These are phyloP conservation scores for Brachymystax lenok DNA, from an alignment of 2,797 vertebrate genomes.

Conservation along the genomic window DNA sequence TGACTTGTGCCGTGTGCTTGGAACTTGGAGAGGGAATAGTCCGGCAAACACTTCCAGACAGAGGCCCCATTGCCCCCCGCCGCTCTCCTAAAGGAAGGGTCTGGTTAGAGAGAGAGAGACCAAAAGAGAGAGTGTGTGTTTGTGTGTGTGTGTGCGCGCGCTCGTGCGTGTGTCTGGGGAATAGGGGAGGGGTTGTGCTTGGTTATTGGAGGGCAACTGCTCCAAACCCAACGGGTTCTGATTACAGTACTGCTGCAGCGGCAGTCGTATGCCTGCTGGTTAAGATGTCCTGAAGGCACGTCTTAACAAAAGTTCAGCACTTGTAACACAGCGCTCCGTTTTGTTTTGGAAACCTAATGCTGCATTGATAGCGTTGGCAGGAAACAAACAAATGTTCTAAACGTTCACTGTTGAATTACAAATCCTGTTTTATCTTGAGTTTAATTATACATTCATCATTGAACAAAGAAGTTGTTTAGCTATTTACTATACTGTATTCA, in stretches of 20 bases:
- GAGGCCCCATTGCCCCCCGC: background rate
- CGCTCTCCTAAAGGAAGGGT: background rate
- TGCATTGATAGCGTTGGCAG: background rate
- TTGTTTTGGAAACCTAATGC: background rate
- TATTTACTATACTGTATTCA: too few species aligned
- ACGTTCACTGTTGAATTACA: too few species aligned
- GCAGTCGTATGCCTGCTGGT: background rate
- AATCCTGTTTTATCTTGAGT: too few species aligned
- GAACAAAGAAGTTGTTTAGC: too few species aligned
- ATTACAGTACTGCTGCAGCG: background rate
- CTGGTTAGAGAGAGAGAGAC: background rate
- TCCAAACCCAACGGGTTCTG: background rate
- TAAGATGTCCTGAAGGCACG: background rate
- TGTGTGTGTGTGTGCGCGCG: too few species aligned
- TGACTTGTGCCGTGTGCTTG: constrained; percentile 34
- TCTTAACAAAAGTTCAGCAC: background rate
- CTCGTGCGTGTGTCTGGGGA: too few species aligned
- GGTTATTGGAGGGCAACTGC: background rate
- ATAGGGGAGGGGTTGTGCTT: too few species aligned
- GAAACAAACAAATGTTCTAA: background rate
- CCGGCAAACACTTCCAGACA: background rate
- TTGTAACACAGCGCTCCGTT: background rate
- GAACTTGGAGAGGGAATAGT: constrained; percentile 20
- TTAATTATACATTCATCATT: too few species aligned
- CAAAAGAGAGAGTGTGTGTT: background rate